Percentiles rank a stretch among this genome's conserved stretches.
Evolutionary conservation across 2,888 invertebrate species (phyloP).

Genomic region (Meloe dianella): DNA sequence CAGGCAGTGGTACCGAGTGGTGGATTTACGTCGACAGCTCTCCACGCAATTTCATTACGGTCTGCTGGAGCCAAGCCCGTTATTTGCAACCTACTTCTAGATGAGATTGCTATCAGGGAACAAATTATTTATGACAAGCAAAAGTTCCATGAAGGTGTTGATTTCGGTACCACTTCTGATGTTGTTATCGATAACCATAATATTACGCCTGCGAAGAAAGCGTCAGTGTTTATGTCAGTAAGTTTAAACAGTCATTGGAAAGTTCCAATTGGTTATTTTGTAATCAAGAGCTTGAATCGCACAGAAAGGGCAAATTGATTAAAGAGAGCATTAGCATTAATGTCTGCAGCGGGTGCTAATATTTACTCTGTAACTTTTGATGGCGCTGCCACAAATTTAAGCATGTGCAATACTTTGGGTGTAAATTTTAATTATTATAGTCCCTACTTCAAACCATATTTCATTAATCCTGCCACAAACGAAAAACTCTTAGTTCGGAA

Average conservation of each 20-base stretch:
- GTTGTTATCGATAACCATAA: conserved; percentile 1
- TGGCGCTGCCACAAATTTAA: conserved; percentile 29
- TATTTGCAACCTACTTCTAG: conserved; percentile 8
- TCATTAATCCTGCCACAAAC: conserved; percentile 15
- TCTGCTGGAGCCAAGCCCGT: conserved; percentile 12
- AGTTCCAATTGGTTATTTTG: conserved; percentile 37
- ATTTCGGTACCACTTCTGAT: conserved; percentile 17
- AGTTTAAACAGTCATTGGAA: conserved; percentile 34
- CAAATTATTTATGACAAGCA: conserved; percentile 18
- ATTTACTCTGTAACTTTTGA: conserved; percentile 33
- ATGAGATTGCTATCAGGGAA: conserved; percentile 25
- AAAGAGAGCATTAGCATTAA: conserved; percentile 28
- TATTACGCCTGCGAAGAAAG: conserved; percentile 22
- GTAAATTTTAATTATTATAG: conserved; percentile 16
- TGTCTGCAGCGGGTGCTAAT: conserved; percentile 20
- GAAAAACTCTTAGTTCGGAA: conserved; percentile 13
- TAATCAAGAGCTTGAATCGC: conserved; percentile 26
- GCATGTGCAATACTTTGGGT: conserved; percentile 29
- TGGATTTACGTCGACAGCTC: conserved; percentile 32
- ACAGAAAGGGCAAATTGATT: background rate
- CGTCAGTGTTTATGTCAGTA: conserved; percentile 36
- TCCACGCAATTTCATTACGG: conserved; percentile 16
- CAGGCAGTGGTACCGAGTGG: conserved; percentile 30
- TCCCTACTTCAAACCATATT: conserved; percentile 22
- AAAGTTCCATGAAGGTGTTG: conserved; percentile 23